Evolutionary conservation across 1,140 invertebrate genomes (phyloP), one percentile per base, ranked within the genome.

Genomic region (Batillaria attramentaria): DNA sequence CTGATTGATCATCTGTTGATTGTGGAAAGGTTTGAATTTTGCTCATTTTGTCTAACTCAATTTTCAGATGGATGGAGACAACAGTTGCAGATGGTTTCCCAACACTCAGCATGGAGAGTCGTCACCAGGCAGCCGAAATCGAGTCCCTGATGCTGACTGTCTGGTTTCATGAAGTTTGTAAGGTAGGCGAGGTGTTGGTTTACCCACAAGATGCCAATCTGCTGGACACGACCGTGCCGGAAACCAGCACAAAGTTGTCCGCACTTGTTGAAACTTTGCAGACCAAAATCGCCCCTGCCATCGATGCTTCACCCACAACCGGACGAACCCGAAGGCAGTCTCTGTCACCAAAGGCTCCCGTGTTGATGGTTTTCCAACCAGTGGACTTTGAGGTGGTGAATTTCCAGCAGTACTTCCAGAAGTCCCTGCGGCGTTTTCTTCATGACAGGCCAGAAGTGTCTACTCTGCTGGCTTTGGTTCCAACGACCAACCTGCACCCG

Each of bases 361-460:
- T n/a, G n/a, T n/a, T 75, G 24, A 50, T 75, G 37, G 37, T 65
- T 13, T 75, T 75, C 39, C 54, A 75, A 39, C 73, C 73, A 3
- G 73, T 75, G 35, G 73, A 60, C 31, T 42, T 75, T 35, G n/a
- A 39, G 18, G 18, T 65, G 24, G 3, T 75, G 2, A 75, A 75
- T 57, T 75, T 75, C 18, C 73, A 75, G 73, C 54, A 75, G 54
- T 75, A 75, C 39, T 65, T 75, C 28, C 54, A 50, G 57, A 60
- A 75, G 73, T 50, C 39, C n/a, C 13, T 75, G 73, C 39, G 18
- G 28, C n/a, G 35, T 31, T 3, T 75, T 75, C 57, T 42, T 75
- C 35, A 31, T 28, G 24, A 41, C 24, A n/a, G 24, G n/a, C 37
- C 54, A 31, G 73, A 37, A 0, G 37, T 70, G 41, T 35, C n/a